phyloP scores from a whole-genome alignment of 2,797 vertebrate species.

The Eurystomus glaucurus region DNA sequence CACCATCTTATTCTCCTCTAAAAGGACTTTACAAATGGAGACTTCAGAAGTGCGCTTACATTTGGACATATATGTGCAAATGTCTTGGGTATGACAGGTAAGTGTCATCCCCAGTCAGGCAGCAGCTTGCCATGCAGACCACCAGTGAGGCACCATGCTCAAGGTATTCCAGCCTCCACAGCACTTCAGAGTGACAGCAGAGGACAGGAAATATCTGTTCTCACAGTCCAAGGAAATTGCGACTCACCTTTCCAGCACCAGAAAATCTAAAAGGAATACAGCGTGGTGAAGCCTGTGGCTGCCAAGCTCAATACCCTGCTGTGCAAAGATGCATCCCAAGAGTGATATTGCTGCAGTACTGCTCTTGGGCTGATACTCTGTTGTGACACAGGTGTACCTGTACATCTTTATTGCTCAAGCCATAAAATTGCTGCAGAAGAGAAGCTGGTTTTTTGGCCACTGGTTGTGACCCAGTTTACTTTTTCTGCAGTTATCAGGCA shows the following conservation, averaged over 20 bases:
- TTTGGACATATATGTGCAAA: not conserved
- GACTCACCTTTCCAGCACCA: not conserved
- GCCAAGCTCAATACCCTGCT: not conserved
- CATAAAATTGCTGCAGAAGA: not conserved
- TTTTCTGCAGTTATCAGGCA: not conserved
- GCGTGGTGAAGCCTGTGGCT: not conserved
- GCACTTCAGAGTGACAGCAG: not conserved
- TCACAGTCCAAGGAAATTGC: not conserved
- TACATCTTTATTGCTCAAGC: not conserved
- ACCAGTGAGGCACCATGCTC: not conserved
- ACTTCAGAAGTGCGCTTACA: not conserved
- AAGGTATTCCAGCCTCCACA: not conserved
- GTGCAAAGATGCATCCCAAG: not conserved
- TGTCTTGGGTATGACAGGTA: not conserved
- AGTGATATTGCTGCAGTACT: too few relatives aligned
- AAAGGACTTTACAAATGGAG: not conserved
- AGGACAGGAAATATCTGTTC: not conserved
- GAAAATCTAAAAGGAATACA: not conserved
- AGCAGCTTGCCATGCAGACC: not conserved
- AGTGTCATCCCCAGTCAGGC: accelerated
- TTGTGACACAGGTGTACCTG: accelerated
- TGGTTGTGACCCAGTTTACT: not conserved
- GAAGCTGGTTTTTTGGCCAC: not conserved
- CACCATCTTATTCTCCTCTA: not conserved
- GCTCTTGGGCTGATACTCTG: not conserved